Percentiles rank a stretch among this genome's conserved stretches.
These are phyloP conservation scores for Apogon talboti DNA, from an alignment of 2,797 vertebrate genomes.

Conservation along the genomic window DNA sequence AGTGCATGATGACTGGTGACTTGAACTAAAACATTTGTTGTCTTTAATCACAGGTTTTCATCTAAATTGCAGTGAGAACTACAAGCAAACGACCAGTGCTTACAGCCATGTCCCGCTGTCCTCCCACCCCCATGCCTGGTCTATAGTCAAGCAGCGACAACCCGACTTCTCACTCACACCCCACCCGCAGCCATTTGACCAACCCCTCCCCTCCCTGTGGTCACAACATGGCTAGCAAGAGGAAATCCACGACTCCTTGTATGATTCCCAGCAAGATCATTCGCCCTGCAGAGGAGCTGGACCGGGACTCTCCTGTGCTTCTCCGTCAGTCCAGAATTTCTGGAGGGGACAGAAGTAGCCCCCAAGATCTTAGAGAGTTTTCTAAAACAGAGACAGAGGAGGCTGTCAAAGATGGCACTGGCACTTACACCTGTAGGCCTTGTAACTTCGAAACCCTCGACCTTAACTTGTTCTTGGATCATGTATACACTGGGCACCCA, in stretches of 20 bases:
- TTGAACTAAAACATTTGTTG: slow-evolving; percentile 22
- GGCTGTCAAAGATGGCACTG: slow-evolving; percentile 89
- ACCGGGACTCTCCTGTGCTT: slow-evolving; percentile 72
- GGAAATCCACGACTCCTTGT: slow-evolving; percentile 97
- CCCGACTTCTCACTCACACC: slow-evolving; percentile 42
- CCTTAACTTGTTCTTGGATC: slow-evolving; percentile 90
- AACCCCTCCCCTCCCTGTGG: slow-evolving; percentile 89
- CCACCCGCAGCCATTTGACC: slow-evolving; percentile 46
- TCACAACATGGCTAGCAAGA: slow-evolving; percentile 99
- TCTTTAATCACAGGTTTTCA: slow-evolving; percentile 59
- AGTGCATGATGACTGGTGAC: not conserved
- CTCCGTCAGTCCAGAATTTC: slow-evolving; percentile 60
- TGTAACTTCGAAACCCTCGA: slow-evolving; percentile 93
- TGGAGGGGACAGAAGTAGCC: slow-evolving; percentile 59
- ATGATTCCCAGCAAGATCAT: slow-evolving; percentile 93
- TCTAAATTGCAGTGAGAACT: slow-evolving; percentile 23
- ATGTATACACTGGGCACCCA: slow-evolving; percentile 92
- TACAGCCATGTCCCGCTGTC: slow-evolving; percentile 56
- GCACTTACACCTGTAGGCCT: slow-evolving; percentile 89
- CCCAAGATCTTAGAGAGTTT: slow-evolving; percentile 60
- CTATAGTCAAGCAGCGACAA: slow-evolving; percentile 66
- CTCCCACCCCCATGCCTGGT: slow-evolving; percentile 62
- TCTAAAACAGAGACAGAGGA: slow-evolving; percentile 79
- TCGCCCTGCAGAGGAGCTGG: slow-evolving; percentile 81
- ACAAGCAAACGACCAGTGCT: slow-evolving; percentile 47